Percentiles rank a stretch among this genome's conserved stretches.
These are phyloP conservation scores for Typhlomys cinereus DNA, from an alignment of 2,113 vertebrate genomes.

Conservation along the genomic window DNA sequence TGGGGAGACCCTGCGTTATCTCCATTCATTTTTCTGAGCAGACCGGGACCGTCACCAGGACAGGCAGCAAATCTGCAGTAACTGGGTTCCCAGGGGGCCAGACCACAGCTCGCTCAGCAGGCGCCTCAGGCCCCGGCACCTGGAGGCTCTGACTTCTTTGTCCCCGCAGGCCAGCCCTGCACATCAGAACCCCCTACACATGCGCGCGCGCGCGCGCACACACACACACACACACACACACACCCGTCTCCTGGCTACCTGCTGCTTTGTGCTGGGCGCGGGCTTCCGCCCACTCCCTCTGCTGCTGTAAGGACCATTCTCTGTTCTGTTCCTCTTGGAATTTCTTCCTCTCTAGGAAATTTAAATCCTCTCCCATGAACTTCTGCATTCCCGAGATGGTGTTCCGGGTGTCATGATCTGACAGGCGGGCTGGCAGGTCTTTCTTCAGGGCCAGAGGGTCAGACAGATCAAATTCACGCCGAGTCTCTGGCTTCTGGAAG, in stretches of 20 bases:
- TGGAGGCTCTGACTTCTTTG: neutral
- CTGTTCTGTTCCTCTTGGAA: conserved; percentile 91
- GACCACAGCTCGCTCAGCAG: no score
- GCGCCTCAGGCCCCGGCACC: no score
- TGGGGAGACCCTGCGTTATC: rapidly evolving
- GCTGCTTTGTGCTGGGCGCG: conserved; percentile 79
- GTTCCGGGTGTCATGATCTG: conserved; percentile 80
- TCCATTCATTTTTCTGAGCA: neutral
- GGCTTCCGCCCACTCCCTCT: conserved; percentile 81
- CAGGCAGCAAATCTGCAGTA: neutral
- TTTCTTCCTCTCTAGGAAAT: conserved; percentile 78
- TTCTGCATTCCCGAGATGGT: conserved; percentile 87
- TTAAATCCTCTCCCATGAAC: conserved; percentile 91
- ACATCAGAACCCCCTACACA: neutral
- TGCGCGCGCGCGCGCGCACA: no score
- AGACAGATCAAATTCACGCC: conserved; percentile 89
- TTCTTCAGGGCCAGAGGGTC: conserved; percentile 85
- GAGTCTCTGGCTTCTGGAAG: conserved; percentile 86
- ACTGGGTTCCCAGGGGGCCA: no score
- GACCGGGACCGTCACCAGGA: neutral
- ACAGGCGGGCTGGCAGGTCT: conserved; percentile 79
- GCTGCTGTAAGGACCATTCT: conserved; percentile 92
- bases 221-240: neutral
- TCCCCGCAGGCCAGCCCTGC: neutral
- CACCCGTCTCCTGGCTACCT: conserved; percentile 79